Conservation (phyloP, 2,113 vertebrate genomes). For the Oenanthe melanoleuca region DNA sequence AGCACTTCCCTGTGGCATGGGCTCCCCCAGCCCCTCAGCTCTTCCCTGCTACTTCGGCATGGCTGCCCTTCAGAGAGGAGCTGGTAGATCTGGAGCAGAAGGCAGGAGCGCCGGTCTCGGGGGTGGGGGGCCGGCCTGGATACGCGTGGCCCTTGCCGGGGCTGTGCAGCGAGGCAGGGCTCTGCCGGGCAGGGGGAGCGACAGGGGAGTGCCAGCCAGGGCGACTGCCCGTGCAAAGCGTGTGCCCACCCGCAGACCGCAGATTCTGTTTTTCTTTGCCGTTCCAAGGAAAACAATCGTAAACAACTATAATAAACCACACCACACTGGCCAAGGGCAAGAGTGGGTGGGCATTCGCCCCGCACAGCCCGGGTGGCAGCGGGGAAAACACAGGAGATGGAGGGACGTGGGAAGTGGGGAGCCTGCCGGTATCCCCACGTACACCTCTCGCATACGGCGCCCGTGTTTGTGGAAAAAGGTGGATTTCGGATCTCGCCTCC, state of each 20-base stretch:
- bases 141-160: background rate
- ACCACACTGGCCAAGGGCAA: background rate
- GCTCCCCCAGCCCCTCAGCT: background rate
- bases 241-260: conserved; percentile 3
- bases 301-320: background rate
- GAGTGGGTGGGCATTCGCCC: background rate
- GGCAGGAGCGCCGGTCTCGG: background rate
- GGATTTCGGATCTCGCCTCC: conserved; percentile 48
- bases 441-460: conserved; percentile 41
- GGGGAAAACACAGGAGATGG: background rate
- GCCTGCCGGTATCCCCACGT: background rate
- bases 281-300: conserved; percentile 31
- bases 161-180: background rate
- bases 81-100: background rate
- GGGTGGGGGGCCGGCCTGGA: background rate
- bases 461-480: conserved; percentile 68
- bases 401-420: background rate
- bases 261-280: conserved; percentile 13
- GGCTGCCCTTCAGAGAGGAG: background rate
- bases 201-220: background rate
- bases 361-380: background rate
- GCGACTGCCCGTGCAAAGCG: conserved; percentile 17
- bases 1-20: background rate
- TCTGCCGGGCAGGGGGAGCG: background rate
- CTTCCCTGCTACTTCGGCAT: background rate